Percentiles rank a stretch among this genome's conserved stretches.
Conservation (phyloP, 2,888 invertebrate species). For the Pristionchus arcanus region DNA sequence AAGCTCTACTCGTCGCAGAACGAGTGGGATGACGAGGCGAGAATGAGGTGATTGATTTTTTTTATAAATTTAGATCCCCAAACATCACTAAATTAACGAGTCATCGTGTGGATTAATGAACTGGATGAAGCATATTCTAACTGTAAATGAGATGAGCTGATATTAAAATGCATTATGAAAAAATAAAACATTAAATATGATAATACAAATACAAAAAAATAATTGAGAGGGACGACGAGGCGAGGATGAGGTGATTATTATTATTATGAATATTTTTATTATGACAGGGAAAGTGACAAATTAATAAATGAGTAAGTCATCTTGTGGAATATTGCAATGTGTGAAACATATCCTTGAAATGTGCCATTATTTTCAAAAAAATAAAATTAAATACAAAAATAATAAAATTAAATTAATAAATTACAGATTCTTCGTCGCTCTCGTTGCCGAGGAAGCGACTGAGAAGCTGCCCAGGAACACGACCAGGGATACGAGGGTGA, state of each 20-base stretch:
- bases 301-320: too few relatives aligned
- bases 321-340: too few relatives aligned
- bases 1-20: constrained; percentile 46
- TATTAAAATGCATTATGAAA: too few relatives aligned
- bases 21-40: constrained; percentile 52
- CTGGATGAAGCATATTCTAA: too few relatives aligned
- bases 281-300: too few relatives aligned
- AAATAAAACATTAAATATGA: too few relatives aligned
- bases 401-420: neutral
- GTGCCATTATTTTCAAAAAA: neutral
- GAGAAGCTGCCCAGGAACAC: constrained; percentile 27
- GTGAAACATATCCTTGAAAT: too few relatives aligned
- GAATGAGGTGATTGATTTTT: constrained; percentile 5
- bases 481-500: constrained; percentile 23
- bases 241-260: constrained; percentile 32
- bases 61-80: too few relatives aligned
- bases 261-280: neutral
- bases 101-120: too few relatives aligned
- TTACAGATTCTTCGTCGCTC: constrained; percentile 47
- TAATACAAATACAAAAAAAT: too few relatives aligned
- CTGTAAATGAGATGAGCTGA: too few relatives aligned
- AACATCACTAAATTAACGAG: too few relatives aligned
- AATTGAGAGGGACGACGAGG: constrained; percentile 49
- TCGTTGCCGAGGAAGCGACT: constrained; percentile 30
- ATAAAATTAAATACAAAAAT: neutral